Base-by-base conservation (phyloP, 30 jellyfish, hydroid and myxozoan genomes). In the Aurelia coerulea region DNA sequence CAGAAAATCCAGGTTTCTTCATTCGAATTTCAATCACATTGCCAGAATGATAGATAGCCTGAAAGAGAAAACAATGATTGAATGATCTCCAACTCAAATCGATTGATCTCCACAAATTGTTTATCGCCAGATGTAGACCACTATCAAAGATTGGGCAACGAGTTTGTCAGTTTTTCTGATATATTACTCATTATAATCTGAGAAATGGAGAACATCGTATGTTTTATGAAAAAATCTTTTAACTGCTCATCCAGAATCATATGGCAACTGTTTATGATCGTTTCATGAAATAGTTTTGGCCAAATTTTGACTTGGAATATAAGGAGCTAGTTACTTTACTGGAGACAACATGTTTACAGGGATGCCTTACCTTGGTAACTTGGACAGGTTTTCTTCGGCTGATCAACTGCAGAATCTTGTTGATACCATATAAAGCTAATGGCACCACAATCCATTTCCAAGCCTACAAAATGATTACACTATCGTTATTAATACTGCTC, bases 381-480 rank as follows among this genome's bases (percentile, higher is more conserved):
- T 80, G 81, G 2, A 80, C 81, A n/a, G 81, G 90, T 49, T 80
- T 80, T 65, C 90, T 80, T 9, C 74, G 82, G 17, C 78, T 23
- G 54, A 53, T 31, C 33, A 32, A 82, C 50, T 78, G 72, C 58
- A 69, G 33, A 10, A 92, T 31, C 53, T 95, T 81, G 68, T 92
- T 97, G 23, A 92, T 29, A 15, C 69, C 81, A 67, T 85, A 92
- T 35, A 88, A 62, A 32, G 76, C n/a, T 16, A 92, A 68, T 11
- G 98, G 98, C 15, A 78, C 92, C 29, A 81, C 41, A 15, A 88
- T 32, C 98, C 98, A 92, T 39, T 84, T 87, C 98, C 98, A 92
- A n/a, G 98, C 91, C 98, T 92, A 46, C 2, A 74, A 65, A 41
- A 78, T 64, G 12, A 35, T 16, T 41, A 68, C 5, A 0, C 64